Base-by-base conservation (phyloP, 2,113 vertebrate genomes). In the Kobus ellipsiprymnus region DNA sequence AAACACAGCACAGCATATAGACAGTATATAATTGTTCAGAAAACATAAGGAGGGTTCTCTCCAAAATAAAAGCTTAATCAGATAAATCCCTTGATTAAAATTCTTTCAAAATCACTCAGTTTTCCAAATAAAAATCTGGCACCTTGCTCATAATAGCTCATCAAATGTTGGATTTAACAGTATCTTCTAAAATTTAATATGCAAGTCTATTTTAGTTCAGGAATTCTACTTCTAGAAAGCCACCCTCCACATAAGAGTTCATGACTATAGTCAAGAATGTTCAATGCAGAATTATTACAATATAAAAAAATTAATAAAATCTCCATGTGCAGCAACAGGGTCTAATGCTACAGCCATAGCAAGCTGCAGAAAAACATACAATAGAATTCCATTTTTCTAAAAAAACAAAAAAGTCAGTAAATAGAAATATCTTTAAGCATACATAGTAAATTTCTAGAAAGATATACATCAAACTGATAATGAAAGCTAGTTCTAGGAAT, bases 121-220 rank as follows among this genome's bases (percentile, higher is more conserved):
- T 91, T 96, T 95, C 91, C 87, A 77, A 83, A 78, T 71, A 90
- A 83, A 92, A 90, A 87, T 87, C 15, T 16, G 74, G 82, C 11
- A 64, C 8, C 46, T 87, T 30, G 4, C 7, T 93, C 71, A 81
- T 48, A 40, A 82, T 25, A 48, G 46, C 30, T 87, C 23, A 62
- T 36, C 46, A 87, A 59, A 54, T 80, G 19, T 64, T 21, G 55
- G 3, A 87, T 86, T 93, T 74, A 71, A 87, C 25, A 55, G 21
- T 80, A 74, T 44, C 52, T 46, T 82, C 12, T 21, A 60, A 60
- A 82, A 77, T 77, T 36, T 62, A 87, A 62, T 46, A 52, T 29
- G 21, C 33, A 94, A 80, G 74, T 48, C 19, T n/a, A 27, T 81
- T 67, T 87, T 87, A 57, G 44, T 87, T 86, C 16, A 82, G 23